Base-by-base conservation (phyloP, 2,797 vertebrate species). In the Sandelia bainsii region DNA sequence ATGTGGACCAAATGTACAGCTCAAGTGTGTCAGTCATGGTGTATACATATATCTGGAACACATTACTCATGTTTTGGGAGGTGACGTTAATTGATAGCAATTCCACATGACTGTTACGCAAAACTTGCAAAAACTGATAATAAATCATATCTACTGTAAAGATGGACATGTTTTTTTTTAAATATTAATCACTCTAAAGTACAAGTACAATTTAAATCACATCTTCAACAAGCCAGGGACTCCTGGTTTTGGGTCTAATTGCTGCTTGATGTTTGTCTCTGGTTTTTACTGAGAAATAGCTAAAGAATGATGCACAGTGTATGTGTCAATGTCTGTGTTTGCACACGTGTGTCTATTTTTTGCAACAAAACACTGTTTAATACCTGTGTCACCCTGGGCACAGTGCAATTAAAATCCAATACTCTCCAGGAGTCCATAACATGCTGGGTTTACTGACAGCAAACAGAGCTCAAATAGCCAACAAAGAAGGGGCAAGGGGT, bases 351-450 rank as follows among this genome's bases (percentile, higher is more conserved):
- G 6, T 17, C 58, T 77, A 56, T 66, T 82, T 42, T 80, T 79
- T 82, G 22, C 32, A 57, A 60, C 51, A 77, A 82, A 81, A 81
- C 62, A 65, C 79, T 57, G 59, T 84, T 78, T 77, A 88, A 91
- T 80, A 73, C 78, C 75, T 70, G 70, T 75, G 67, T 79, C 85
- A 81, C 80, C 80, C 48, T 16, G 32, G 78, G 79, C 73, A 77
- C 79, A 75, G 75, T 1, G 69, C 88, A 91, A 89, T 93, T 90
- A 90, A 87, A 93, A 90, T 83, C 62, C 86, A 85, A 84, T 80
- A 81, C 83, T 86, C 83, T 88, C 82, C 68, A 81, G 91, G 85
- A 86, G 78, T 74, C 76, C 59, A 79, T 69, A 82, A 84, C 84
- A 85, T 59, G 78, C 82, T 83, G 86, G 66, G 69, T 76, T 81